Evolutionary conservation across 1,140 invertebrate species (phyloP), one percentile per base, ranked within the genome.

Genomic region (Drosophila rhopaloa): DNA sequence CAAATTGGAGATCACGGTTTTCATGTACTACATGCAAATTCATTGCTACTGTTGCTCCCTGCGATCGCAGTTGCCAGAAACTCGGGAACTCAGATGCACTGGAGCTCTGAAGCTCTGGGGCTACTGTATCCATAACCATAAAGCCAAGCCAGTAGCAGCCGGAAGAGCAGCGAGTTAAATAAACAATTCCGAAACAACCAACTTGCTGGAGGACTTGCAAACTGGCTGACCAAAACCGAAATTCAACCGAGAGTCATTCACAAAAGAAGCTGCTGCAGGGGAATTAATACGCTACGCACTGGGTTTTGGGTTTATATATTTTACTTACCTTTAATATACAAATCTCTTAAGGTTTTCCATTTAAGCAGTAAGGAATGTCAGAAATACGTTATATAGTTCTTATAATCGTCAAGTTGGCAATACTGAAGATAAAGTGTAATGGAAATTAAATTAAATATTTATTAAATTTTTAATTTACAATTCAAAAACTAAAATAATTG

Each of bases 1-100:
- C 83, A 91, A 91, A 91, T 91, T 91, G 89, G 70, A 86, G 90
- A 91, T 91, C 90, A 91, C 90, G 90, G 89, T 90, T 91, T 91
- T 86, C 90, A 90, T 91, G 90, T 91, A 90, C 63, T 90, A 91
- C 90, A 91, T 91, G 89, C 76, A 91, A 91, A 91, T 91, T 91
- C 90, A 91, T 91, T 91, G 90, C 90, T 91, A 91, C 90, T 90
- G 90, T 89, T 88, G 83, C 80, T 77, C 71, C 65, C 81, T 37
- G 58, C 47, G 27, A 59, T 24, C 44, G 47, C 47, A 5, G 27
- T 32, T 50, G 47, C 57, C 32, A 16, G 19, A 57, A 32, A 29
- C 8, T n/a, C 41, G 7, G 48, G n/a, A 29, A 32, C 27, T 32
- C 7, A 1, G 47, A 9, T n/a, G 4, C 47, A 14, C 47, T 35